Evolutionary conservation across 30 jellyfish, hydroid and myxozoan species (phyloP).

Genomic region (Aurelia coerulea): DNA sequence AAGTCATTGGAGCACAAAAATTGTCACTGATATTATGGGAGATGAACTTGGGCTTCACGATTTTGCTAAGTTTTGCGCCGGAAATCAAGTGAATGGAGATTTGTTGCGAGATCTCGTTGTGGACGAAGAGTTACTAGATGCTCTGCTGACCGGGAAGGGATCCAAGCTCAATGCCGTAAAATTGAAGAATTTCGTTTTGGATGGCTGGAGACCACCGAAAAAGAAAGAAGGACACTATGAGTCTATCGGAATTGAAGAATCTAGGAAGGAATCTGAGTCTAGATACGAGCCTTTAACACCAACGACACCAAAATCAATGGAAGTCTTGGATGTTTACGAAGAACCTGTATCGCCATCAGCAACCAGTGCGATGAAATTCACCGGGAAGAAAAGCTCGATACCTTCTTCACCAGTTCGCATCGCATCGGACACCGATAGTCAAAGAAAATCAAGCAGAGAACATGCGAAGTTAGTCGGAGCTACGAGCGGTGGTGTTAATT

Average conservation of each 20-base stretch:
- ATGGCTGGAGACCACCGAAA: conserved; percentile 93
- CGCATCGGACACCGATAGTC: not conserved
- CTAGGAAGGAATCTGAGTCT: not conserved
- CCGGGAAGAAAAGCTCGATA: not conserved
- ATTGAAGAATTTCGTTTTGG: conserved; percentile 84
- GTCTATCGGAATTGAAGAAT: not conserved
- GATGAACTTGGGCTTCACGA: conserved; percentile 71
- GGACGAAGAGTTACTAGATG: conserved; percentile 77
- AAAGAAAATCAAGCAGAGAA: conserved; percentile 2
- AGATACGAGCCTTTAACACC: conserved; percentile 44
- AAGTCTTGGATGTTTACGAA: conserved; percentile 29
- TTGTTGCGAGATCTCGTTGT: conserved; percentile 83
- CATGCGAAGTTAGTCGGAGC: conserved; percentile 32
- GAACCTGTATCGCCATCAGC: conserved; percentile 11
- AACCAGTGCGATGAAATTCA: not conserved
- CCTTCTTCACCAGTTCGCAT: conserved; percentile 21
- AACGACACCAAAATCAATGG: not conserved
- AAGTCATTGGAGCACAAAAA: conserved; percentile 80
- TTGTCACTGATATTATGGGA: conserved; percentile 62
- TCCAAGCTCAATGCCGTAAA: conserved; percentile 74
- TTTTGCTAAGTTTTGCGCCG: conserved; percentile 74
- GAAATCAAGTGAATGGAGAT: conserved; percentile 94
- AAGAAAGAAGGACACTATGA: conserved; percentile 42
- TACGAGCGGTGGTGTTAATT: conserved; percentile 52
- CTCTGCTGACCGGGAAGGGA: conserved; percentile 65